A percentile compares a stretch with the other conserved stretches of the same genome.
These are phyloP conservation scores for Sarcophaga carnaria DNA, from an alignment of 2,888 invertebrate genomes.

Conservation along the genomic window DNA sequence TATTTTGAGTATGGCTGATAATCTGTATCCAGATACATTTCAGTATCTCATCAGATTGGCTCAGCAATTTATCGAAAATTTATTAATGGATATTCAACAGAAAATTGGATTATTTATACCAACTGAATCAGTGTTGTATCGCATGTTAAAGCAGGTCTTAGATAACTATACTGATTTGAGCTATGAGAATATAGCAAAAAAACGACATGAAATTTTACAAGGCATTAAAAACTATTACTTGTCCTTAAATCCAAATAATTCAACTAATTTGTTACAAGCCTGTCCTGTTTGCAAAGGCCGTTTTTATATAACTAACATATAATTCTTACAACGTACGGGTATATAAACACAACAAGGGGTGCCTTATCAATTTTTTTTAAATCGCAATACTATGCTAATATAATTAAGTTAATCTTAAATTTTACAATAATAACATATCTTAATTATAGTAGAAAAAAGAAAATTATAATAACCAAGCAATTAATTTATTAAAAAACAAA, in stretches of 20 bases:
- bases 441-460: no score
- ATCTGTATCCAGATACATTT: conserved; percentile 52
- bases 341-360: background rate
- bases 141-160: conserved; percentile 68
- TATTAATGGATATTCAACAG: conserved; percentile 58
- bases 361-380: background rate
- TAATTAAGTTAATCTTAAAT: no score
- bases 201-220: conserved; percentile 59
- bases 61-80: conserved; percentile 68
- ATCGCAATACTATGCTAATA: no score
- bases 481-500: no score
- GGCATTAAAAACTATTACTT: conserved; percentile 68
- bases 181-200: conserved; percentile 21
- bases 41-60: conserved; percentile 70
- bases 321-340: background rate
- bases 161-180: conserved; percentile 32
- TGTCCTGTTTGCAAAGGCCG: conserved; percentile 73
- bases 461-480: no score
- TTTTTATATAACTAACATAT: conserved; percentile 70
- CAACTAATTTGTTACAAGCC: background rate
- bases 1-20: conserved; percentile 69
- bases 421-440: no score
- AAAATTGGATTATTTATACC: conserved; percentile 70
- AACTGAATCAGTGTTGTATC: conserved; percentile 74
- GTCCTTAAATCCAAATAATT: conserved; percentile 72